These are phyloP conservation scores for Encarsia formosa DNA, from an alignment of 2,888 invertebrate species.

Conservation along the genomic window DNA sequence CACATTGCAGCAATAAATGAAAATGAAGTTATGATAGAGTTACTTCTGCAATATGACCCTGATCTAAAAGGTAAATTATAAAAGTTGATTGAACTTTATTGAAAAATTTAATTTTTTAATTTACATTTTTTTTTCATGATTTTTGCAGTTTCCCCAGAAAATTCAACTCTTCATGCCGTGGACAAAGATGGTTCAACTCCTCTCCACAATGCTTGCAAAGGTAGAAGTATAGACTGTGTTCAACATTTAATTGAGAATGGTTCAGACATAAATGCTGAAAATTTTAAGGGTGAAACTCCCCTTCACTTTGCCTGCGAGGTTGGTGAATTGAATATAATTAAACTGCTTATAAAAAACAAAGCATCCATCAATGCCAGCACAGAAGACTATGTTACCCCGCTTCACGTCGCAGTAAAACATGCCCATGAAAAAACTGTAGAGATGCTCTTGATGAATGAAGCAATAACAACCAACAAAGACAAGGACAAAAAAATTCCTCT, in stretches of 20 bases:
- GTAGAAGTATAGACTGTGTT: constrained; percentile 1
- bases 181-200: constrained; percentile 15
- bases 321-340: not conserved
- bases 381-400: constrained; percentile 6
- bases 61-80: constrained; percentile 5
- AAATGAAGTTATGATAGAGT: constrained; percentile 5
- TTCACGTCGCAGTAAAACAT: constrained; percentile 8
- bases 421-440: constrained; percentile 2
- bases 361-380: constrained; percentile 6
- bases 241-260: constrained; percentile 8
- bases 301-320: constrained; percentile 6
- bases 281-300: constrained; percentile 5
- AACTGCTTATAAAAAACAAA: constrained; percentile 2
- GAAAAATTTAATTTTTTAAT: not conserved
- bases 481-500: constrained; percentile 7
- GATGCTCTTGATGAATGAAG: constrained; percentile 10
- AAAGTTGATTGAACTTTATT: not conserved
- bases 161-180: not conserved
- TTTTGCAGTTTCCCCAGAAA: constrained; percentile 2
- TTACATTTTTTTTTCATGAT: too few relatives aligned
- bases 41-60: constrained; percentile 8
- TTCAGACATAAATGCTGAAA: constrained; percentile 12
- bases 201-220: constrained; percentile 11
- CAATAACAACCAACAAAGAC: not conserved
- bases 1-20: constrained; percentile 9